Conservation (phyloP, 2,113 vertebrate genomes). For the Circaetus cinerascens region DNA sequence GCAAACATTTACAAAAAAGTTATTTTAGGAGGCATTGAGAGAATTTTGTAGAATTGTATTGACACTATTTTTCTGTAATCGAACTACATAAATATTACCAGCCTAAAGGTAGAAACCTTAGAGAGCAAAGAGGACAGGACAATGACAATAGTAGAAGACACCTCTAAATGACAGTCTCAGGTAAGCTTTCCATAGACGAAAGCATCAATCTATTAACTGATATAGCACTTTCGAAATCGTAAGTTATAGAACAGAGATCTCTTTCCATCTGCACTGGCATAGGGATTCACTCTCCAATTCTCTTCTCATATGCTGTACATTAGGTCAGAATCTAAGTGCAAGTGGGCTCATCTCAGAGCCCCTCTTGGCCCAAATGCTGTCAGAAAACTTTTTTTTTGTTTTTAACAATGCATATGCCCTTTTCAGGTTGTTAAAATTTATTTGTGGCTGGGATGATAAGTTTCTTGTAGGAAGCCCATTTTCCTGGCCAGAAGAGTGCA, state of each 20-base stretch:
- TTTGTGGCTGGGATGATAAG: not conserved
- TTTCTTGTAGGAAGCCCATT: not conserved
- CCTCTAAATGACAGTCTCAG: not conserved
- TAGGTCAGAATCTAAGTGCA: not conserved
- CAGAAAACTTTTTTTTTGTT: not conserved
- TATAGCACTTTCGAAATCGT: not conserved
- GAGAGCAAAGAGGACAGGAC: not conserved
- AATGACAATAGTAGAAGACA: not conserved
- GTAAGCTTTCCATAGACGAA: not conserved
- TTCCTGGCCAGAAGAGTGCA: not conserved
- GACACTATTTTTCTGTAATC: not conserved
- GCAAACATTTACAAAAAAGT: not conserved
- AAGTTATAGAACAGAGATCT: not conserved
- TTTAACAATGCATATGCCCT: not conserved
- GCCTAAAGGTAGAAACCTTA: not conserved
- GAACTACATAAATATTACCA: not conserved
- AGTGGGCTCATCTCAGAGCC: not conserved
- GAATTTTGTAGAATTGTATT: not conserved
- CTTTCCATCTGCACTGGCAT: not conserved
- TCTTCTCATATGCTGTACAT: not conserved
- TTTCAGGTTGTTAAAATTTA: not conserved
- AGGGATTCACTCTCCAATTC: not conserved
- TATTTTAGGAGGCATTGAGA: not conserved
- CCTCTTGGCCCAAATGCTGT: not conserved
- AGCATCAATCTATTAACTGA: not conserved